Evolutionary conservation across 2,888 invertebrate species (phyloP).

Genomic region (Danaus chrysippus): DNA sequence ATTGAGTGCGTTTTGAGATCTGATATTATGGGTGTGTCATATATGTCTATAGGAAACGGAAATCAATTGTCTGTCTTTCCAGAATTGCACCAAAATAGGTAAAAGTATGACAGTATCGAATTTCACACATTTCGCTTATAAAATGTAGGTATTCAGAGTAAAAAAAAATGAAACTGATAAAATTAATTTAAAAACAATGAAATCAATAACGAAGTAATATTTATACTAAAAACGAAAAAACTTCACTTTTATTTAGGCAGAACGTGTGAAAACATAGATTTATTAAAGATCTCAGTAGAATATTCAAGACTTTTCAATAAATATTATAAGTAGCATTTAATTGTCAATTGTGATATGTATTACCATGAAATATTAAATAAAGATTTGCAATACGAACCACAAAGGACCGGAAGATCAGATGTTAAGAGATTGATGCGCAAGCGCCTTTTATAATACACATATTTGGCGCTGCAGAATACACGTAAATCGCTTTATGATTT

Average conservation of each 20-base stretch:
- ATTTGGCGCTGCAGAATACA: conserved; percentile 34
- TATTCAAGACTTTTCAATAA: too few relatives aligned
- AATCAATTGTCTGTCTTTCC: conserved; percentile 62
- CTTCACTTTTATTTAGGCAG: too few relatives aligned
- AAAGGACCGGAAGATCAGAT: conserved; percentile 45
- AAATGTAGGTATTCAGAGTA: background rate
- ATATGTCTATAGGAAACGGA: conserved; percentile 71
- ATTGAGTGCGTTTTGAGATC: conserved; percentile 38
- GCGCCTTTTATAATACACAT: background rate
- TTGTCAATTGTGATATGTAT: background rate
- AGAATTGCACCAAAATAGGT: conserved; percentile 46
- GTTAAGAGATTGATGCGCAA: conserved; percentile 6
- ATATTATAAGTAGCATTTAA: too few relatives aligned
- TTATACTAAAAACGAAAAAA: too few relatives aligned
- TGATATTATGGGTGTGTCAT: conserved; percentile 56
- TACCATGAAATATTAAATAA: background rate
- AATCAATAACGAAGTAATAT: too few relatives aligned
- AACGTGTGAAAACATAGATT: too few relatives aligned
- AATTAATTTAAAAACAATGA: background rate
- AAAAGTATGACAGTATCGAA: conserved; percentile 50
- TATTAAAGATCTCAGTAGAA: too few relatives aligned
- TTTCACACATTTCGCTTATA: conserved; percentile 43
- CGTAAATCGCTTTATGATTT: conserved; percentile 12
- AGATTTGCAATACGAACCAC: conserved; percentile 7
- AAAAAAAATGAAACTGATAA: background rate